These are phyloP conservation scores for Schizaphis graminum DNA, from an alignment of 2,888 invertebrate genomes.

Conservation along the genomic window DNA sequence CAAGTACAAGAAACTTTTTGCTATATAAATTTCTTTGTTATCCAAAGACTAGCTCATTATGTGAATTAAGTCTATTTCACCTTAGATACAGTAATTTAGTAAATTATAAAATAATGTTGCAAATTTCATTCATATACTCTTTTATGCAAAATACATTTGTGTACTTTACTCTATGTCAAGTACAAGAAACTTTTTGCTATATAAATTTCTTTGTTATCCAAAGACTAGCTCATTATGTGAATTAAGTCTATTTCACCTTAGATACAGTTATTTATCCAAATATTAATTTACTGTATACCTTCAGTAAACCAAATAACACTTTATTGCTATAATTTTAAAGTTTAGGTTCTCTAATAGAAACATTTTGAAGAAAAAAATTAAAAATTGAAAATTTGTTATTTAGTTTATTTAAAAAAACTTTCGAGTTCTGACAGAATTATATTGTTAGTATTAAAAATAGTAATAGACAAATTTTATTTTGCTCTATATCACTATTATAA, in stretches of 20 bases:
- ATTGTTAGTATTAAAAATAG: constrained; percentile 11
- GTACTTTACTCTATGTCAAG: neutral
- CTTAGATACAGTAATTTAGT: constrained; percentile 42
- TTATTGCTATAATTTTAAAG: neutral
- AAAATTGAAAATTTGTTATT: neutral
- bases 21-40: constrained; percentile 51
- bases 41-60: constrained; percentile 34
- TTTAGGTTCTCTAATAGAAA: neutral
- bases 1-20: constrained; percentile 28
- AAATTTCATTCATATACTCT: neutral
- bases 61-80: constrained; percentile 48
- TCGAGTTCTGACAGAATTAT: neutral
- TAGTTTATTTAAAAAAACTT: constrained; percentile 6
- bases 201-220: constrained; percentile 56
- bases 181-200: constrained; percentile 45
- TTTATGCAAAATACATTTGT: constrained; percentile 55
- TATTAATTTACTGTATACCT: neutral
- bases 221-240: constrained; percentile 20
- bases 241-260: constrained; percentile 52
- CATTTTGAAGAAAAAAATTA: neutral
- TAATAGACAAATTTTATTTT: neutral
- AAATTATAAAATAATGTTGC: neutral
- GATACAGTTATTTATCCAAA: constrained; percentile 21
- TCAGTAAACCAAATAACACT: neutral
- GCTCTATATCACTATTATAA: too few species aligned